Percentiles rank a stretch among this genome's conserved stretches.
These are phyloP conservation scores for Heptranchias perlo DNA, from an alignment of 2,113 vertebrate genomes.

Conservation along the genomic window DNA sequence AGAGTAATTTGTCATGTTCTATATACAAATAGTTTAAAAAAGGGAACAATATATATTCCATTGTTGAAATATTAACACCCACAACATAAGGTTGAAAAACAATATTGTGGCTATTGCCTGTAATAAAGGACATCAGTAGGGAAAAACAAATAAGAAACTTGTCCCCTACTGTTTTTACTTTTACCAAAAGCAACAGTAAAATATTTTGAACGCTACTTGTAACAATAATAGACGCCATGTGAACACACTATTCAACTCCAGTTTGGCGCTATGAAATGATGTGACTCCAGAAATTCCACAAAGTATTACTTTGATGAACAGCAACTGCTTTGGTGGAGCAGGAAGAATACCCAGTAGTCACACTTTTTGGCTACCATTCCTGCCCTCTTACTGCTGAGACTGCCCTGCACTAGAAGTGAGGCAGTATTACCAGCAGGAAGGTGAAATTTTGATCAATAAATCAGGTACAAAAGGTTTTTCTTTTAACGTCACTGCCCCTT, in stretches of 20 bases:
- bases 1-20: not conserved
- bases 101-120: not conserved
- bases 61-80: not conserved
- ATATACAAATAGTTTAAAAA: not conserved
- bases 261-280: not conserved
- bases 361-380: not conserved
- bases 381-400: not conserved
- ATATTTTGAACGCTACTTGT: not conserved
- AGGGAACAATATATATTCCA: not conserved
- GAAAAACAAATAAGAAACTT: not conserved
- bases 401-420: not conserved
- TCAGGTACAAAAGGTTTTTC: not conserved
- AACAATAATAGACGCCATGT: not conserved
- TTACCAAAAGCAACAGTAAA: not conserved
- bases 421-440: not conserved
- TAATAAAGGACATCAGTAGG: not conserved
- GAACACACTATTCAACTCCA: not conserved
- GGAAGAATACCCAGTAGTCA: not conserved
- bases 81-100: not conserved
- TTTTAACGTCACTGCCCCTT: not conserved
- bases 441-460: not conserved
- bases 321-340: not conserved
- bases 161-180: not conserved
- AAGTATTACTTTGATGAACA: not conserved
- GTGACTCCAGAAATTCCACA: not conserved